Base-by-base conservation (phyloP, 2,113 vertebrate species). In the Capreolus pygargus region DNA sequence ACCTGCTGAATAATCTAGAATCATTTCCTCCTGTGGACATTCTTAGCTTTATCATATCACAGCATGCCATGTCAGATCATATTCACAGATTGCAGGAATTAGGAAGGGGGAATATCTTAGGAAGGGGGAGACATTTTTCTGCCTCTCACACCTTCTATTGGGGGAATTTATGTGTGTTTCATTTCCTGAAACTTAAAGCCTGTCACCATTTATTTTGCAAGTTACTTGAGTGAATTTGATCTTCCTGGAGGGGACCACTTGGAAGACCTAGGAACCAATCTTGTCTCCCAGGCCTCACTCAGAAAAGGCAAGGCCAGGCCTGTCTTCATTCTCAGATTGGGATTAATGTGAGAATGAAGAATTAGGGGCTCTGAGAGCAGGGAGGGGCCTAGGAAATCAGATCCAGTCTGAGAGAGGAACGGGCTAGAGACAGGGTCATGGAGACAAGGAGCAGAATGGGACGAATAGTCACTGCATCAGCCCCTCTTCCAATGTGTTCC, bases 81-180 rank as follows among this genome's bases (percentile, higher is more conserved):
- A 43, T 15, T 19, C 19, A 52, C 28, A 86, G 74, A 57, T 50
- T 55, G 9, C 23, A 90, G 45, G 21, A 33, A 28, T 84, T 86
- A 43, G 36, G 14, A 94, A 86, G 25, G 28, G 21, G n/a, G n/a
- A n/a, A 10, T 50, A 9, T 60, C 21, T 83, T n/a, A 28, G 7
- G 16, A 25, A 79, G 3, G 43, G 30, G 30, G 61, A 39, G 39
- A 25, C 2, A 9, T 47, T 64, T 70, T 96, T 82, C 58, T 94
- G 36, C 45, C 81, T 95, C n/a, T 39, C 28, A 78, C 23, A 55
- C 52, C 43, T 89, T 89, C 39, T 86, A 17, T 86, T 83, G 33
- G 27, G 33, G 33, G 54, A 83, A 86, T 95, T 60, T 96, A 70
- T 67, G 12, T 82, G 54, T 55, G 95, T 97, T 93, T 92, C 39